Percentiles rank a stretch among this genome's conserved stretches.
Evolutionary conservation across 2,113 vertebrate genomes (phyloP).

Genomic region (Hyaena hyaena): DNA sequence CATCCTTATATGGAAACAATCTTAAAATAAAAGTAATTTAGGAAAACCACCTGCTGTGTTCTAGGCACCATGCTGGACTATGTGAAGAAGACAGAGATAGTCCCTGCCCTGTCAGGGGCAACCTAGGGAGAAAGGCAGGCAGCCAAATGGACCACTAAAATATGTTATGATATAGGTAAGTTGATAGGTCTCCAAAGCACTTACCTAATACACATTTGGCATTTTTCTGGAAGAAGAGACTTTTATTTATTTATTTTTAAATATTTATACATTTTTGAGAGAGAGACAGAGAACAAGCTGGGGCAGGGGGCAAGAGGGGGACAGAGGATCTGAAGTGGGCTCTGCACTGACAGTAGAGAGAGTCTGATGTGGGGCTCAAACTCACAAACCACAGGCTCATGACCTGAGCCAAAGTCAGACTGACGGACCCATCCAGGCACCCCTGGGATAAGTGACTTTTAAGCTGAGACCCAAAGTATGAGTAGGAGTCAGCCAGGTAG

Average conservation of each 20-base stretch:
- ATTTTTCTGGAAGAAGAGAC: background rate
- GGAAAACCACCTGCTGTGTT: background rate
- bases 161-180: background rate
- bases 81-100: background rate
- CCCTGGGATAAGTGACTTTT: conserved; percentile 25
- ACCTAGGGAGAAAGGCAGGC: background rate
- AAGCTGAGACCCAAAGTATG: background rate
- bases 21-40: conserved; percentile 18
- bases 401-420: too few relatives aligned
- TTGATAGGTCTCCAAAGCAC: background rate
- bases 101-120: background rate
- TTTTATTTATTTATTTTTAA: too few relatives aligned
- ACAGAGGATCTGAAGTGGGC: too few relatives aligned
- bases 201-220: background rate
- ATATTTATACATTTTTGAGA: too few relatives aligned
- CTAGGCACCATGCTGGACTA: background rate
- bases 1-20: background rate
- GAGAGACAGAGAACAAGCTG: too few relatives aligned
- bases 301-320: too few relatives aligned
- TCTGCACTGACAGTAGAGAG: too few relatives aligned
- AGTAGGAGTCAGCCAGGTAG: background rate
- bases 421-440: too few relatives aligned
- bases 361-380: too few relatives aligned
- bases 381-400: too few relatives aligned
- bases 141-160: background rate